A percentile compares a stretch with the other conserved stretches of the same genome.
These are phyloP conservation scores for Gibbula magus DNA, from an alignment of 2,888 invertebrate species.

Conservation along the genomic window DNA sequence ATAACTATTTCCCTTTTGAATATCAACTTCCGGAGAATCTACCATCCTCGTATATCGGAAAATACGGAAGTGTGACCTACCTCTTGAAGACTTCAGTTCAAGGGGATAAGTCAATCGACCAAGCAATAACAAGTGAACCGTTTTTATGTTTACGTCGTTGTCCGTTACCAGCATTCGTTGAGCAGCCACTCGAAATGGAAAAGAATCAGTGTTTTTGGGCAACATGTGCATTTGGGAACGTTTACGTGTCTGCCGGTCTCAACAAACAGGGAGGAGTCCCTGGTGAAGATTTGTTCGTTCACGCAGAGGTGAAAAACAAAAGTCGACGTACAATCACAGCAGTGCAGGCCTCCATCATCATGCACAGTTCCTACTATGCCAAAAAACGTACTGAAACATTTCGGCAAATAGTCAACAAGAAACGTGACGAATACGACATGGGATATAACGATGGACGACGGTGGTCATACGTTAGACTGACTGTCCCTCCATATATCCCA, in stretches of 20 bases:
- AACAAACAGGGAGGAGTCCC: constrained; percentile 69
- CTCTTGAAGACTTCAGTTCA: constrained; percentile 70
- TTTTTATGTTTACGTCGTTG: constrained; percentile 67
- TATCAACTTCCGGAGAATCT: constrained; percentile 70
- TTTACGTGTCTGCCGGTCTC: constrained; percentile 60
- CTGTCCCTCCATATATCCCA: constrained; percentile 73
- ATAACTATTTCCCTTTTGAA: constrained; percentile 68
- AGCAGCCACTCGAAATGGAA: constrained; percentile 37
- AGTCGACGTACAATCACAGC: constrained; percentile 64
- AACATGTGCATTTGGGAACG: constrained; percentile 67
- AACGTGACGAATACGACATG: constrained; percentile 71
- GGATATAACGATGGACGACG: constrained; percentile 67
- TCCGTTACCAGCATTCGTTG: constrained; percentile 45
- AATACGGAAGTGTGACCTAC: constrained; percentile 74
- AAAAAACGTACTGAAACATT: constrained; percentile 59
- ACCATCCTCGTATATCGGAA: constrained; percentile 74
- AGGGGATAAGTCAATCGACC: constrained; percentile 66
- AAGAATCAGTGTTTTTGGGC: constrained; percentile 59
- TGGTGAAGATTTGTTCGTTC: constrained; percentile 71
- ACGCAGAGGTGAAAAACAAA: constrained; percentile 70
- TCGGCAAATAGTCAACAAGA: constrained; percentile 71
- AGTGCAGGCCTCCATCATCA: constrained; percentile 66
- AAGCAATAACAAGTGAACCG: constrained; percentile 72
- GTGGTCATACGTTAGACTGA: constrained; percentile 71
- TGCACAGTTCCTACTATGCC: constrained; percentile 70